Percentiles rank a stretch among this genome's conserved stretches.
Evolutionary conservation across 1,140 invertebrate genomes (phyloP).

Genomic region (Formica selysi): DNA sequence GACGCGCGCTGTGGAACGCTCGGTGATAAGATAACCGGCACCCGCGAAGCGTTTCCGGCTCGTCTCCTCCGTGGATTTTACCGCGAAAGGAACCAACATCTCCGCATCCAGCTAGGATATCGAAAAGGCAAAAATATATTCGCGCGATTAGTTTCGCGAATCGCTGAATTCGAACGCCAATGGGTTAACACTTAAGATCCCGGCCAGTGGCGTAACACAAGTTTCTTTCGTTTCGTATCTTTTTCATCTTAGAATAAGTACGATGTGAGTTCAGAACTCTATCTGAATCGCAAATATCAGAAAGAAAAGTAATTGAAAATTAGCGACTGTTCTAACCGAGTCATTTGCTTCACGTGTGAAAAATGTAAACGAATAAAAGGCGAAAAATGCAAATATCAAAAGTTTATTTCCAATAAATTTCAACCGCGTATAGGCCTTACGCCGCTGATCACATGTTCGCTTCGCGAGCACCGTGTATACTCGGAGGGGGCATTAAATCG

Average conservation of each 20-base stretch:
- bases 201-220: not conserved
- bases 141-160: constrained; percentile 70
- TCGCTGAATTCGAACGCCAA: constrained; percentile 63
- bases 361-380: not conserved
- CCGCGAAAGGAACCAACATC: constrained; percentile 10
- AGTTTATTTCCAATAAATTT: not conserved
- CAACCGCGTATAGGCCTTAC: not conserved
- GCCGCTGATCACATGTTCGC: not conserved
- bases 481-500: constrained; percentile 49
- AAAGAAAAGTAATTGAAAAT: not conserved
- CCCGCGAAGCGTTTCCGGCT: constrained; percentile 12
- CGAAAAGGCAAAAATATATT: constrained; percentile 57
- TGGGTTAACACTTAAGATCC: constrained; percentile 4
- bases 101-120: constrained; percentile 20
- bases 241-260: not conserved
- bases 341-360: not conserved
- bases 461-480: constrained; percentile 3
- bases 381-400: not conserved
- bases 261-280: not conserved
- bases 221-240: not conserved
- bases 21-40: constrained; percentile 26
- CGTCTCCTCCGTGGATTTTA: not conserved
- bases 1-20: not conserved
- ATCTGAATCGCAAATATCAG: not conserved
- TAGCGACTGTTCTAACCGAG: not conserved